Evolutionary conservation across 2,113 vertebrate species (phyloP), one percentile per base, ranked within the genome.

Genomic region (Arenaria interpres): DNA sequence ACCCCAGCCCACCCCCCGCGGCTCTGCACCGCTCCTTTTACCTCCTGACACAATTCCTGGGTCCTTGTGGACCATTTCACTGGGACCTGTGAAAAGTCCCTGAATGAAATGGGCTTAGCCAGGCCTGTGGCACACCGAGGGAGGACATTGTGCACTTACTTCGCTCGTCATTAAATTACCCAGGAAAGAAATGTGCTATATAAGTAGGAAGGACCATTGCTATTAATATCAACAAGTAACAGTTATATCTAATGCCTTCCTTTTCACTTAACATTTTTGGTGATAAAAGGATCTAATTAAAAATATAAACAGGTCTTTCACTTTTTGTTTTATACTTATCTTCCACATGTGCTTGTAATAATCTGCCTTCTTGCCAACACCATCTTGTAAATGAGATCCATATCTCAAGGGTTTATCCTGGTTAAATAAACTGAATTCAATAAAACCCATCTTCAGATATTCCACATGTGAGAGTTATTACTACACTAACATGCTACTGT

Each of bases 361-460:
- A 97, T 97, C 97, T 97, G 95, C 98, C 94, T 97, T 96, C 95
- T 97, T 97, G 97, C 97, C 97, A 98, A 97, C 97, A 98, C 96
- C 97, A 93, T 98, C 98, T 98, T 98, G 98, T 98, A 98, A 98
- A 98, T 98, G 98, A 97, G 98, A 98, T 98, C 93, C 96, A 73
- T 98, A 98, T 98, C 98, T 98, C 94, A 88, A 97, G 96, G 88
- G 97, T 97, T 98, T 97, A 98, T 97, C 96, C 97, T 96, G 95
- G 97, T 98, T 98, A 98, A 98, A 98, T 98, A 98, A 98, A 98
- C 98, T 96, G 96, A 97, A 98, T 98, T 98, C 98, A 98, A 98
- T 98, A 98, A 98, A 98, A 97, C 95, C 97, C 97, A 98, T 97
- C 97, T 96, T 97, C 97, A 96, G 97, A 97, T 98, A 97, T 97